Percentiles rank a stretch among this genome's conserved stretches.
These are phyloP conservation scores for Phylloscopus collybita DNA, from an alignment of 2,797 vertebrate genomes.

Conservation along the genomic window DNA sequence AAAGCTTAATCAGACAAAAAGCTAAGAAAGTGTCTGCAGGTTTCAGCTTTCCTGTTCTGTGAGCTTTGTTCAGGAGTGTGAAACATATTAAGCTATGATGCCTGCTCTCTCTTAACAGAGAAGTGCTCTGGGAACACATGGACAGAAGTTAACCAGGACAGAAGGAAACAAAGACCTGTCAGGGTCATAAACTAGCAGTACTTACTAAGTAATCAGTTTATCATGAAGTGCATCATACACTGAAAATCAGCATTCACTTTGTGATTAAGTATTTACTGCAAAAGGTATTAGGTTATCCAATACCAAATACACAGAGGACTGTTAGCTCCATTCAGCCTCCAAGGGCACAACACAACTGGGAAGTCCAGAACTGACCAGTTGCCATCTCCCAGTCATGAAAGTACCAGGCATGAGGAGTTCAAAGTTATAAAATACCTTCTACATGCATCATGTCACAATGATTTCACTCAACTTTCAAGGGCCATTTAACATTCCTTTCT, in stretches of 20 bases:
- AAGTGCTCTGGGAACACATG: not conserved
- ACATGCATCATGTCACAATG: not conserved
- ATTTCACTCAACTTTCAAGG: not conserved
- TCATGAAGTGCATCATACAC: not conserved
- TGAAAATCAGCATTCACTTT: not conserved
- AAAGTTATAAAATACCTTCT: not conserved
- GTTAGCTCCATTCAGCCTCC: not conserved
- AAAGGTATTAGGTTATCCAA: not conserved
- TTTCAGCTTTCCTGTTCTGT: not conserved
- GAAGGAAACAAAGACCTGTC: not conserved
- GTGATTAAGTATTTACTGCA: not conserved
- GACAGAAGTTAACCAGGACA: not conserved
- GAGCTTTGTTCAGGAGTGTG: not conserved
- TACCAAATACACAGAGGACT: not conserved
- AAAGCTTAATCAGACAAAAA: not conserved
- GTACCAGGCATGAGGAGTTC: not conserved
- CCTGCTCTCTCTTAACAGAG: not conserved
- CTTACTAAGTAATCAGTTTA: not conserved
- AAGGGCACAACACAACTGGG: not conserved
- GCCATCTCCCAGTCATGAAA: not conserved
- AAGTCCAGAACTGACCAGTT: not conserved
- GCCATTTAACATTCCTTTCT: not conserved
- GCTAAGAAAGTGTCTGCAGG: not conserved
- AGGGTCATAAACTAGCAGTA: not conserved
- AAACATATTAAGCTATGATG: not conserved